Evolutionary conservation across 2,113 vertebrate species (phyloP).

Genomic region (Solea senegalensis): DNA sequence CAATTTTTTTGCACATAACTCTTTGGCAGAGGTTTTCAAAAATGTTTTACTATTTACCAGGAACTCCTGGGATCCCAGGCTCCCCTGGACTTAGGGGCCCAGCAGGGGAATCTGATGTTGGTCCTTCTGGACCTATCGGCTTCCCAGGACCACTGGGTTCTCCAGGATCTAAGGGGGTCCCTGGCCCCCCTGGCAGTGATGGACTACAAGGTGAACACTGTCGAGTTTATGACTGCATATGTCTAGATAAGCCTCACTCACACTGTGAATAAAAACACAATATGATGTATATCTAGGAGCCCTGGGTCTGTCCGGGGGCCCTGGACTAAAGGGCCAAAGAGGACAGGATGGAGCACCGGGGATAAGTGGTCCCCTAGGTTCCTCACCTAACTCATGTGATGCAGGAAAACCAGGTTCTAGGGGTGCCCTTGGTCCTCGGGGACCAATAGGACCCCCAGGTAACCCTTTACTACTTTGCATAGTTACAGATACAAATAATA

Average conservation of each 20-base stretch:
- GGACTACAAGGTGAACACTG: slow-evolving; percentile 58
- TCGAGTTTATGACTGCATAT: neutral
- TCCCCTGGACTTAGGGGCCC: slow-evolving; percentile 69
- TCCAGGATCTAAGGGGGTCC: slow-evolving; percentile 78
- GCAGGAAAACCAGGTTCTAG: slow-evolving; percentile 39
- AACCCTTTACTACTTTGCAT: neutral
- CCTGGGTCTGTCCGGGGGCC: slow-evolving; percentile 43
- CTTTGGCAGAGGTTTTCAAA: neutral
- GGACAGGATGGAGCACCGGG: slow-evolving; percentile 61
- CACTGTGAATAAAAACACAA: neutral
- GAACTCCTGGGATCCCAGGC: slow-evolving; percentile 63
- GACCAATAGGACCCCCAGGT: slow-evolving; percentile 70
- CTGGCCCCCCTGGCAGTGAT: slow-evolving; percentile 54
- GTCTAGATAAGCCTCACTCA: neutral
- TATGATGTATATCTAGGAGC: slow-evolving; percentile 30
- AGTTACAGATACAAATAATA: neutral
- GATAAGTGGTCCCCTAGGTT: slow-evolving; percentile 39
- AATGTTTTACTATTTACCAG: slow-evolving; percentile 24
- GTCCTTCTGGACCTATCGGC: slow-evolving; percentile 63
- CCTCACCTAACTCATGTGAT: slow-evolving; percentile 25
- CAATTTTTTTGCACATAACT: neutral
- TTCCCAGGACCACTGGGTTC: slow-evolving; percentile 57
- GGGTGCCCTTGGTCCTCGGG: slow-evolving; percentile 51
- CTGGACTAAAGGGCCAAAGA: slow-evolving; percentile 53
- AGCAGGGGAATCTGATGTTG: slow-evolving; percentile 59